Base-by-base conservation (phyloP, 2,888 invertebrate genomes). In the Pristionchus japonicus region DNA sequence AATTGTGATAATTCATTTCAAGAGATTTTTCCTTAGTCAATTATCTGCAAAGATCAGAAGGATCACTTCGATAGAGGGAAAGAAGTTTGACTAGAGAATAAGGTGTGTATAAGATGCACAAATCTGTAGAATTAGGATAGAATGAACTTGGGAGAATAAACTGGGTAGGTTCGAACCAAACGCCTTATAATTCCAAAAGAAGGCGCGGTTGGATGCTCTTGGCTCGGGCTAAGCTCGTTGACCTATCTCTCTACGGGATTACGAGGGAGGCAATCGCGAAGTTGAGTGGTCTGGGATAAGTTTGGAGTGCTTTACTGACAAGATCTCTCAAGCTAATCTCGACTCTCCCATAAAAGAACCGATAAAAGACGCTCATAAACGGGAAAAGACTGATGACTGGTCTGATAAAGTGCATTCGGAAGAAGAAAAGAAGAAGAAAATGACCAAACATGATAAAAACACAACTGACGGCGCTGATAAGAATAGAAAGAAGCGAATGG, bases 381-480 rank as follows among this genome's bases (percentile, higher is more conserved):
- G n/a, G n/a, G n/a, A n/a, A n/a, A 57, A 57, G n/a, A 57, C 57
- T 57, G 57, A n/a, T 57, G 57, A 57, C 57, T 57, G 57, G 57
- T 57, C 57, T 57, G 23, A 57, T 57, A n/a, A 57, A 57, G 57
- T 57, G 7, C 57, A n/a, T 9, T 9, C 20, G n/a, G 57, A 57
- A 17, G 20, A 17, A 37, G 31, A 34, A 70, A 40, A 37, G 40
- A 34, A 23, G 40, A 37, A 37, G 17, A 67, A 70, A 37, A 37
- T 70, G 37, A 70, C 40, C 70, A 70, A 70, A 70, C 31, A 34
- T 37, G 70, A 70, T 70, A 37, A 70, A 70, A 34, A 70, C n/a
- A n/a, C n/a, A n/a, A n/a, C n/a, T n/a, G n/a, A n/a, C 37, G 64
- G 0, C 3, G 9, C 34, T 37, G 70, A 70, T 70, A 70, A 70